phyloP scores from a whole-genome alignment of 64 coral and sea anemone species.

The Montipora cactus region DNA sequence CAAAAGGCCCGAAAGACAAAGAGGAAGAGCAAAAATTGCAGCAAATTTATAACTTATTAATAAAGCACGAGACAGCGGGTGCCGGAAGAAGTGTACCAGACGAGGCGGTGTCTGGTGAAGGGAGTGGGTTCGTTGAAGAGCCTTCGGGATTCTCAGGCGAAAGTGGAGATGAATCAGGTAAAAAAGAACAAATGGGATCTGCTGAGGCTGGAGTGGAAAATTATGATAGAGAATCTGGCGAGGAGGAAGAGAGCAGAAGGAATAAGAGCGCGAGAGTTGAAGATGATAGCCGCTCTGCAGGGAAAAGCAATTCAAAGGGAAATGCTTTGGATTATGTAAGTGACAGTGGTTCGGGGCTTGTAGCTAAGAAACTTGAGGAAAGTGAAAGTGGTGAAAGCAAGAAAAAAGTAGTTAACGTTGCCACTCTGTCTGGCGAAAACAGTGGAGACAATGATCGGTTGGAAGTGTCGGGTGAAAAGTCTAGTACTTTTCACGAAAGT shows the following conservation, averaged over 20 bases:
- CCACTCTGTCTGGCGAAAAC: neutral
- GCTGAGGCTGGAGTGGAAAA: neutral
- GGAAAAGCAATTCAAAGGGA: neutral
- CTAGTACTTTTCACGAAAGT: too few species aligned
- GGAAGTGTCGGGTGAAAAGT: neutral
- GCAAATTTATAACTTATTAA: constrained; percentile 43
- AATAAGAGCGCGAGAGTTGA: neutral
- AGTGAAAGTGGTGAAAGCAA: neutral
- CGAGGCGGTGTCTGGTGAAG: constrained; percentile 5
- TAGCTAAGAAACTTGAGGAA: neutral
- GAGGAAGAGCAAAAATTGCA: constrained; percentile 8
- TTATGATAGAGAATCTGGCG: neutral
- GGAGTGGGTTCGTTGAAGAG: neutral
- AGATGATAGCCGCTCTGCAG: neutral
- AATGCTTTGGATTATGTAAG: neutral
- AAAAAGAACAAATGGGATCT: neutral
- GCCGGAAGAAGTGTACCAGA: neutral
- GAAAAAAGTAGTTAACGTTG: too few species aligned
- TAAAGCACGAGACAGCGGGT: constrained; percentile 10
- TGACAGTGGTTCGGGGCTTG: neutral
- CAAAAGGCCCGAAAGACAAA: constrained; percentile 26
- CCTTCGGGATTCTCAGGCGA: neutral
- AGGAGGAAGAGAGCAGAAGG: neutral
- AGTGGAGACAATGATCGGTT: neutral
- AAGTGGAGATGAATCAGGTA: neutral